Percentiles rank a stretch among this genome's conserved stretches.
Evolutionary conservation across 2,797 vertebrate genomes (phyloP).

Genomic region (Galago senegalensis): DNA sequence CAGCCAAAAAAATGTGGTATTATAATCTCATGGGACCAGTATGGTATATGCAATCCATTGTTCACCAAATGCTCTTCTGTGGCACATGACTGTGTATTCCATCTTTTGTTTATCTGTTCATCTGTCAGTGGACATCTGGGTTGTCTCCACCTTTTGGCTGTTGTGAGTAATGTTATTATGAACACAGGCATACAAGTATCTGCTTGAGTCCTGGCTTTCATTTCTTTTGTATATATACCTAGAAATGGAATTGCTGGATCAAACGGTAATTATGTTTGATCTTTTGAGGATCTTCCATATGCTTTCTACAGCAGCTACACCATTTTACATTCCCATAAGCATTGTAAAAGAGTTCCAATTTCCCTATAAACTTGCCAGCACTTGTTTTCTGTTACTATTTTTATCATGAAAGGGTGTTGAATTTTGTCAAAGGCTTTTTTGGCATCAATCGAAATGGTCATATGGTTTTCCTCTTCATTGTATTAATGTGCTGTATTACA

Average conservation of each 20-base stretch:
- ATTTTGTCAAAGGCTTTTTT: background rate
- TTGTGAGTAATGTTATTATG: background rate
- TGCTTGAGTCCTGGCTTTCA: background rate
- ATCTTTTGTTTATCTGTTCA: no score
- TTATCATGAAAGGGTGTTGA: background rate
- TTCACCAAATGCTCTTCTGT: no score
- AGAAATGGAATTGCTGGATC: background rate
- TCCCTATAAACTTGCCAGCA: background rate
- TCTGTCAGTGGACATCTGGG: no score
- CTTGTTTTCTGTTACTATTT: background rate
- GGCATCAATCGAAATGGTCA: background rate
- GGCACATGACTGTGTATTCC: no score
- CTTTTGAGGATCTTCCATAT: background rate
- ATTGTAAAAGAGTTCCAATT: background rate
- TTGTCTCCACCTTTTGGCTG: background rate
- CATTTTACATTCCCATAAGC: background rate
- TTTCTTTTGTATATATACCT: background rate
- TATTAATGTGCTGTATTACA: background rate
- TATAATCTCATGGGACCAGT: no score
- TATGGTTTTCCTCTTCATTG: background rate
- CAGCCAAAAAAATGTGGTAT: no score
- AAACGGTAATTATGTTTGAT: background rate
- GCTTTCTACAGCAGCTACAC: background rate
- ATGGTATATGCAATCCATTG: no score
- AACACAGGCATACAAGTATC: background rate